Percentiles rank a stretch among this genome's conserved stretches.
These are phyloP conservation scores for Scaptomyza flava DNA, from an alignment of 2,888 invertebrate genomes.

Conservation along the genomic window DNA sequence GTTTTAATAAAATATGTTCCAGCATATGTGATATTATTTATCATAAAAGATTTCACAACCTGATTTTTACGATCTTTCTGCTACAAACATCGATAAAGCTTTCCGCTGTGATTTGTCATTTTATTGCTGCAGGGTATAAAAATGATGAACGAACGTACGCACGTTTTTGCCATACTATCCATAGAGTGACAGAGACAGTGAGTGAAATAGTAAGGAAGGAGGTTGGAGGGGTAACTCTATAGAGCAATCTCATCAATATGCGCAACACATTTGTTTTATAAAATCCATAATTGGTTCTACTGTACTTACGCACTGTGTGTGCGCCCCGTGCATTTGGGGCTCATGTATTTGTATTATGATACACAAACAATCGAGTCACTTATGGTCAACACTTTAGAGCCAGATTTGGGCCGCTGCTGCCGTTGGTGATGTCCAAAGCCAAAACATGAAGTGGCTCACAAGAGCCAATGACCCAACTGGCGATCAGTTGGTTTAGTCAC, in stretches of 20 bases:
- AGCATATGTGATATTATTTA: too few relatives aligned
- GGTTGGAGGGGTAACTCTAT: slow-evolving; percentile 11
- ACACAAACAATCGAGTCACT: slow-evolving; percentile 79
- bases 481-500: slow-evolving; percentile 41
- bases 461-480: slow-evolving; percentile 75
- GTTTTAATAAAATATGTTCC: too few relatives aligned
- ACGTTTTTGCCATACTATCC: slow-evolving; percentile 39
- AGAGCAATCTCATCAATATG: slow-evolving; percentile 73
- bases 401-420: slow-evolving; percentile 69
- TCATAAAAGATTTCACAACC: too few relatives aligned
- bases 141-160: slow-evolving; percentile 56
- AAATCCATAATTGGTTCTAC: slow-evolving; percentile 84
- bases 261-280: slow-evolving; percentile 82
- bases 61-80: neutral
- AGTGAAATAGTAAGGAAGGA: neutral
- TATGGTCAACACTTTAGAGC: slow-evolving; percentile 82
- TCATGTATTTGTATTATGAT: slow-evolving; percentile 70
- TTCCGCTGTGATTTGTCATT: neutral
- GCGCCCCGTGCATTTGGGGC: slow-evolving; percentile 35
- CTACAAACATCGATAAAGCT: neutral
- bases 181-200: slow-evolving; percentile 4
- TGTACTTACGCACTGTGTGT: slow-evolving; percentile 81
- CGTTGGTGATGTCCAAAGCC: slow-evolving; percentile 34
- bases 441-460: slow-evolving; percentile 69
- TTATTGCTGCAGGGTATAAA: slow-evolving; percentile 22